Base-by-base conservation (phyloP, 2,113 vertebrate genomes). In the Gallinago undulata region DNA sequence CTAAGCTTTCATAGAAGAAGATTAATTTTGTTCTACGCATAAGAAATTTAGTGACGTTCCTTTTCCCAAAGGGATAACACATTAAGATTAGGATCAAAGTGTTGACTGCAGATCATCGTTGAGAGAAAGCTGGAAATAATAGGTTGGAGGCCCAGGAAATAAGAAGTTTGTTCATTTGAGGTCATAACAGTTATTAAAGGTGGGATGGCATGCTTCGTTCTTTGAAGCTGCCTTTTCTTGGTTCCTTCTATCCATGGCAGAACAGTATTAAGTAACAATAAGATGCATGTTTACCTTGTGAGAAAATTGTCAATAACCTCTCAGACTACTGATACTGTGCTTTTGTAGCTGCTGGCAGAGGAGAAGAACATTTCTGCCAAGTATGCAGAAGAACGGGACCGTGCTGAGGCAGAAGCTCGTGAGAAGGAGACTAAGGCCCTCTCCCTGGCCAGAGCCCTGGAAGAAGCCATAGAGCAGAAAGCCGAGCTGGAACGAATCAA, bases 401-500 rank as follows among this genome's bases (percentile, higher is more conserved):
- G 97, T 0, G 98, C 98, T 4, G 98, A 98, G 94, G 98, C 98
- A 1, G 98, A 98, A 96, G 98, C 98, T 25, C 98, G 98, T 8
- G 98, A 98, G 95, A 98, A 98, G 97, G 98, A 98, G 91, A 98
- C 98, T 10, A 98, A 98, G 91, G 97, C 98, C 0, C 96, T 98
- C 37, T 98, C 98, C 1, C 88, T 98, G 96, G 97, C 98, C 76
- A 99, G 99, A 19, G 98, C 99, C 64, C 98, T 99, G 77, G 99
- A 99, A 70, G 96, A 98, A 88, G 97, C 99, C 89, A 96, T 98
- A 73, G 99, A 99, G 93, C 57, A 98, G 83, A 99, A 99, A 96
- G 98, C 99, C 0, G 99, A 99, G 83, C 77, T 99, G 94, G 99
- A 99, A 72, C 98, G 99, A 10, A 96, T 98, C 97, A 99, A 99